These are phyloP conservation scores for Ectemnius lituratus DNA, from an alignment of 2,888 invertebrate species.

Conservation along the genomic window DNA sequence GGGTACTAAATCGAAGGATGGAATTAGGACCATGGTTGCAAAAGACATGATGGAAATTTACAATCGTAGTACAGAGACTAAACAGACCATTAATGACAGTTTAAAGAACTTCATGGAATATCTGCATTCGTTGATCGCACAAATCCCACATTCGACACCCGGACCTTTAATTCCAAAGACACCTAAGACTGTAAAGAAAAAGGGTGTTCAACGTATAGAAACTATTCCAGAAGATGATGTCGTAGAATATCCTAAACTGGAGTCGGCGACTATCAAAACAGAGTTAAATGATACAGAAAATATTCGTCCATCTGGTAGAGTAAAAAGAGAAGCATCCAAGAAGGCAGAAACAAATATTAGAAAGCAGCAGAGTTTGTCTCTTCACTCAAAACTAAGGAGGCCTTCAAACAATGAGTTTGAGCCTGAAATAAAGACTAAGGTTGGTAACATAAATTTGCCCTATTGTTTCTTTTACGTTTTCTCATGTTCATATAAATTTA, in stretches of 20 bases:
- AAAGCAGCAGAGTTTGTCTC: constrained; percentile 59
- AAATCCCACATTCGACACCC: constrained; percentile 58
- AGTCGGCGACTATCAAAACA: neutral
- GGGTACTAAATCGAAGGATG: constrained; percentile 52
- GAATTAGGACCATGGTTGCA: constrained; percentile 53
- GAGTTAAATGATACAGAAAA: constrained; percentile 10
- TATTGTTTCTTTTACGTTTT: neutral
- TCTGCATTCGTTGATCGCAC: constrained; percentile 52
- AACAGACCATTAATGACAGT: constrained; percentile 35
- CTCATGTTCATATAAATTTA: constrained; percentile 19
- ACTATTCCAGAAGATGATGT: constrained; percentile 70
- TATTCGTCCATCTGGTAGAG: constrained; percentile 17
- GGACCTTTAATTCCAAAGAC: constrained; percentile 69
- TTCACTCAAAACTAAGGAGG: constrained; percentile 58
- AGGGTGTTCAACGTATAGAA: constrained; percentile 60
- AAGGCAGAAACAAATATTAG: constrained; percentile 66
- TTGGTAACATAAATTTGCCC: constrained; percentile 30
- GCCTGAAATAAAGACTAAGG: constrained; percentile 32
- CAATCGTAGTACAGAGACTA: constrained; percentile 39
- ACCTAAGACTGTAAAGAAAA: constrained; percentile 65
- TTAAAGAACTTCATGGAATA: constrained; percentile 49
- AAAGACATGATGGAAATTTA: constrained; percentile 53
- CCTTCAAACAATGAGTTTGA: constrained; percentile 41
- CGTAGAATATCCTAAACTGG: constrained; percentile 19
- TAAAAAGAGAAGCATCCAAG: constrained; percentile 66